These are phyloP conservation scores for Leptinotarsa rubiginosa DNA, from an alignment of 2,888 invertebrate genomes.

Conservation along the genomic window DNA sequence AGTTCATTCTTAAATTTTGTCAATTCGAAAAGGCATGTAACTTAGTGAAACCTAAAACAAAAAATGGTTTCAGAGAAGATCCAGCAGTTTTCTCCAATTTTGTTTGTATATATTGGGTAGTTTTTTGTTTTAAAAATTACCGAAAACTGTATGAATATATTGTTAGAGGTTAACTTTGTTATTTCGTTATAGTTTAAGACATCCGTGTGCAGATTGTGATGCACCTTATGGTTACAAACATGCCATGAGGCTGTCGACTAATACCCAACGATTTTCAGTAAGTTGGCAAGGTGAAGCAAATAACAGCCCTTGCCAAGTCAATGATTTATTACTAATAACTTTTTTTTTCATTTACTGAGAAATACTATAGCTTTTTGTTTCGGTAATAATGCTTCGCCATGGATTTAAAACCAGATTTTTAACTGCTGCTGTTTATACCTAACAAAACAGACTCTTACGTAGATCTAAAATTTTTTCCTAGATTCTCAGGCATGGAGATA, in stretches of 20 bases:
- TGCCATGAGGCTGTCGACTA: slow-evolving; percentile 89
- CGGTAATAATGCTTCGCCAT: slow-evolving; percentile 4
- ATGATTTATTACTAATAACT: slow-evolving; percentile 39
- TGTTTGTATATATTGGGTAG: too few relatives aligned
- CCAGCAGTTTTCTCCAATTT: too few relatives aligned
- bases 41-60: too few relatives aligned
- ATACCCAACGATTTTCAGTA: slow-evolving; percentile 88
- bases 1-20: too few relatives aligned
- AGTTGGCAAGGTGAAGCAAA: slow-evolving; percentile 67
- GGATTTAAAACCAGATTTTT: slow-evolving; percentile 1
- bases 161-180: slow-evolving; percentile 27
- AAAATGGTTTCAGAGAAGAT: too few relatives aligned
- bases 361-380: slow-evolving; percentile 20
- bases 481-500: background rate
- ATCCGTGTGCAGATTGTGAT: slow-evolving; percentile 81
- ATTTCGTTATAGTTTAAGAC: slow-evolving; percentile 71
- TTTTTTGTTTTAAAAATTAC: background rate
- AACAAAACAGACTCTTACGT: background rate
- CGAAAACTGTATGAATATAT: background rate
- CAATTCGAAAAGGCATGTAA: too few relatives aligned
- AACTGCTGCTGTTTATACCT: background rate
- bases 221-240: slow-evolving; percentile 97
- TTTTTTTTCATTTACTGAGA: slow-evolving; percentile 35
- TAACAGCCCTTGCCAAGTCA: slow-evolving; percentile 13
- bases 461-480: background rate